Percentiles rank a stretch among this genome's conserved stretches.
phyloP scores from a whole-genome alignment of 2,113 vertebrate genomes.

The Pteropus alecto region DNA sequence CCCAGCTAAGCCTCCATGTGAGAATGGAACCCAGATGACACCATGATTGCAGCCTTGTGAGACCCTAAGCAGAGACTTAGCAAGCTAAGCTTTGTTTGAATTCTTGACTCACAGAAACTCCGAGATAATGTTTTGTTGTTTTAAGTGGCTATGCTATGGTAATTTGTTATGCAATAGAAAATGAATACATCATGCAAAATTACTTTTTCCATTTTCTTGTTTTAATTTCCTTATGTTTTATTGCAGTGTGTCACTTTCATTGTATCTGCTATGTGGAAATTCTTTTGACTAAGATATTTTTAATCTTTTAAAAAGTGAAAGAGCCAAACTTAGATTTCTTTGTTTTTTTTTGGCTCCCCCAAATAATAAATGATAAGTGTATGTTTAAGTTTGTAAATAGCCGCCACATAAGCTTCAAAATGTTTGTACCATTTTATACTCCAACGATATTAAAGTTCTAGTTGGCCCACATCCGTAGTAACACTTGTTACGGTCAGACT shows the following conservation, averaged over 20 bases:
- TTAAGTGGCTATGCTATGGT: neutral
- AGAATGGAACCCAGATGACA: neutral
- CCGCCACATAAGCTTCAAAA: neutral
- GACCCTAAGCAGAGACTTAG: neutral
- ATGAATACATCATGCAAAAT: neutral
- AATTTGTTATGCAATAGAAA: neutral
- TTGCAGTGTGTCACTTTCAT: neutral
- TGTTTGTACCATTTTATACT: neutral
- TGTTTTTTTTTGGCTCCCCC: neutral
- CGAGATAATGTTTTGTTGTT: neutral
- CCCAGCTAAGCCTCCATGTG: neutral
- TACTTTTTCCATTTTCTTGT: neutral
- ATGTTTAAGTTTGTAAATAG: neutral
- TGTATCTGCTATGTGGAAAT: neutral
- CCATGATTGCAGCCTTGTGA: neutral
- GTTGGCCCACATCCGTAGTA: neutral
- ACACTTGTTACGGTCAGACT: neutral
- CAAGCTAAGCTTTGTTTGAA: neutral
- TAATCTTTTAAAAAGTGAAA: neutral
- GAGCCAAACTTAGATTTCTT: neutral
- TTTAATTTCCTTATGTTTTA: neutral
- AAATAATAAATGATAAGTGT: neutral
- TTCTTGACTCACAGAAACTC: neutral
- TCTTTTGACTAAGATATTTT: neutral
- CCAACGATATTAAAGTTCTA: neutral